These are phyloP conservation scores for Conus ventricosus DNA, from an alignment of 1,140 invertebrate species.

Conservation along the genomic window DNA sequence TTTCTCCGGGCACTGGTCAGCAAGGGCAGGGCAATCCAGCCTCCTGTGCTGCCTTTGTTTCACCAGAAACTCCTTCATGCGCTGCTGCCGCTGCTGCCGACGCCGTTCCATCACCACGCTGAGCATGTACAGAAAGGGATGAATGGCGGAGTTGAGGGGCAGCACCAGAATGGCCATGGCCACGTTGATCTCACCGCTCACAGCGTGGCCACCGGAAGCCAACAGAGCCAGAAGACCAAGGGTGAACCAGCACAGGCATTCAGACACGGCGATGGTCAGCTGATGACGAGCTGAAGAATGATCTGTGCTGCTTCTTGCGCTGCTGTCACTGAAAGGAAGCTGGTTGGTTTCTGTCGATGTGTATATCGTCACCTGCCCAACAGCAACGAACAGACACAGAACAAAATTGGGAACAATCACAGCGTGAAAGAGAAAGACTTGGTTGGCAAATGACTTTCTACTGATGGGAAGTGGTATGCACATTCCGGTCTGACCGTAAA, in stretches of 20 bases:
- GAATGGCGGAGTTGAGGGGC: conserved; percentile 21
- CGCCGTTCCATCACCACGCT: not conserved
- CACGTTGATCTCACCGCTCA: not conserved
- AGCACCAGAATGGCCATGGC: conserved; percentile 1
- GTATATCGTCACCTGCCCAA: conserved; percentile 1
- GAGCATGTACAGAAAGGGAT: conserved; percentile 43
- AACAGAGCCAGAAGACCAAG: conserved; percentile 20
- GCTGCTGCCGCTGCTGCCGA: not conserved
- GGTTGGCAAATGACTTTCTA: not conserved
- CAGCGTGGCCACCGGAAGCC: not conserved
- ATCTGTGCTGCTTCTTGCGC: not conserved
- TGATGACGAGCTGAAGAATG: not conserved
- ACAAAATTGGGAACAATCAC: not conserved
- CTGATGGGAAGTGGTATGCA: not conserved
- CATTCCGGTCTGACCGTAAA: conserved; percentile 8
- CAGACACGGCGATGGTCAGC: not conserved
- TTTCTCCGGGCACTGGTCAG: not conserved
- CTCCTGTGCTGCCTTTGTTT: not conserved
- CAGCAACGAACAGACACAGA: not conserved
- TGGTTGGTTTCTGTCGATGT: not conserved
- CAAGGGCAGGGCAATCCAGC: not conserved
- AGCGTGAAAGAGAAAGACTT: not conserved
- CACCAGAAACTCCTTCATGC: not conserved
- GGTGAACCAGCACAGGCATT: conserved; percentile 6
- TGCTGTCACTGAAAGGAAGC: too few relatives aligned